phyloP scores from a whole-genome alignment of 1,140 invertebrate genomes.

The Cotesia typhae region DNA sequence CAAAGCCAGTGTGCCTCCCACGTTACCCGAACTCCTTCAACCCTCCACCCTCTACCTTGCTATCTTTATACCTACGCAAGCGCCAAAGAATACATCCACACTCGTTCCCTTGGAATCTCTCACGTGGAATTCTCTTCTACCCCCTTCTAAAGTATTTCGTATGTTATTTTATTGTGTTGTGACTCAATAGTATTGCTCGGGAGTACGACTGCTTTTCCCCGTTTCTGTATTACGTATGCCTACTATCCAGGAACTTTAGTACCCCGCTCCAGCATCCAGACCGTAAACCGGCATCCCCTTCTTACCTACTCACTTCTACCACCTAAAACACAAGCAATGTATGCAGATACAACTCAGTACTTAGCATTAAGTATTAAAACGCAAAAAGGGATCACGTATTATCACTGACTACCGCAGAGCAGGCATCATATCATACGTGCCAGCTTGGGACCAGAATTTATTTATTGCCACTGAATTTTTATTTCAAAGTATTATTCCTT shows the following conservation, averaged over 20 bases:
- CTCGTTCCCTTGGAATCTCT: slow-evolving; percentile 36
- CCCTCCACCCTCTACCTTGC: slow-evolving; percentile 35
- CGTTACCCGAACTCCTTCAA: slow-evolving; percentile 41
- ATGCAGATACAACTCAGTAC: slow-evolving; percentile 60
- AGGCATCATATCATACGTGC: too few species aligned
- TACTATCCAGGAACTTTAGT: slow-evolving; percentile 17
- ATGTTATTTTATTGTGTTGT: slow-evolving; percentile 64
- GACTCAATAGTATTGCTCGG: slow-evolving; percentile 59
- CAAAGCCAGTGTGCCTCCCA: slow-evolving; percentile 11
- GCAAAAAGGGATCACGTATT: slow-evolving; percentile 64
- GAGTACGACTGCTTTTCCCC: slow-evolving; percentile 36
- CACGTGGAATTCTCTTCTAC: slow-evolving; percentile 25
- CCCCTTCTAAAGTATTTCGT: slow-evolving; percentile 57
- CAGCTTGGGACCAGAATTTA: too few species aligned
- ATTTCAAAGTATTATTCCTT: too few species aligned
- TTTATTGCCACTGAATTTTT: too few species aligned
- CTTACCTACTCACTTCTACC: too few species aligned
- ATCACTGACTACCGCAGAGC: slow-evolving; percentile 51
- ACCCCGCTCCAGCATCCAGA: neutral
- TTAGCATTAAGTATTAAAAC: slow-evolving; percentile 66
- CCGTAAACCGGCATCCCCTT: too few species aligned
- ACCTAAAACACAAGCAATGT: slow-evolving; percentile 44
- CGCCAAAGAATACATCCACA: too few species aligned
- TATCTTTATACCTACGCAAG: neutral
- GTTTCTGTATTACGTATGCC: slow-evolving; percentile 55